Percentiles rank a stretch among this genome's conserved stretches.
These are phyloP conservation scores for Tuberolachnus salignus DNA, from an alignment of 2,888 invertebrate species.

Conservation along the genomic window DNA sequence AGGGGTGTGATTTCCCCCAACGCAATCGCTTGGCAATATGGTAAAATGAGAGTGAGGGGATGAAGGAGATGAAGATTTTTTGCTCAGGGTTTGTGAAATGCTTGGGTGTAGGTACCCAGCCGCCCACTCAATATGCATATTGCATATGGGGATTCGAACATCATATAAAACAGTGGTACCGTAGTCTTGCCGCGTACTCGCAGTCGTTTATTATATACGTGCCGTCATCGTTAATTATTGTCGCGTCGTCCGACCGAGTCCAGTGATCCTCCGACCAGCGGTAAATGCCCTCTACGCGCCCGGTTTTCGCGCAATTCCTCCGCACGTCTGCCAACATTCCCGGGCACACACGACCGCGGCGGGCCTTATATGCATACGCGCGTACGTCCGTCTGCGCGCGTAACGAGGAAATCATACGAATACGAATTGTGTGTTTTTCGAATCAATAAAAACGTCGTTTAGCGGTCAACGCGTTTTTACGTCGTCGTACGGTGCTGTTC, in stretches of 20 bases:
- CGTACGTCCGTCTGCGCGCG: too few species aligned
- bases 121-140: too few species aligned
- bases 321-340: conserved; percentile 32
- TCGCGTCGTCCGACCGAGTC: conserved; percentile 4
- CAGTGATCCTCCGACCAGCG: conserved; percentile 19
- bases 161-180: background rate
- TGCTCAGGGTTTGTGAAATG: too few species aligned
- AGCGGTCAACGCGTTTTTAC: background rate
- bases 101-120: too few species aligned
- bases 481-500: too few species aligned
- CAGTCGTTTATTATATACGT: background rate
- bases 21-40: too few species aligned
- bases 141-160: background rate
- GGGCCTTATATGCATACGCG: background rate
- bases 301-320: background rate
- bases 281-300: conserved; percentile 6
- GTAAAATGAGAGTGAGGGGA: too few species aligned
- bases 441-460: background rate
- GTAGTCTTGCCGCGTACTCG: background rate
- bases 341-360: background rate
- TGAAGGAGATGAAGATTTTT: too few species aligned
- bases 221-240: background rate
- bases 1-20: too few species aligned
- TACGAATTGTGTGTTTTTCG: background rate
- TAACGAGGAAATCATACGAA: background rate